These are phyloP conservation scores for Pseudomugil gertrudae DNA, from an alignment of 2,797 vertebrate genomes.

Conservation along the genomic window DNA sequence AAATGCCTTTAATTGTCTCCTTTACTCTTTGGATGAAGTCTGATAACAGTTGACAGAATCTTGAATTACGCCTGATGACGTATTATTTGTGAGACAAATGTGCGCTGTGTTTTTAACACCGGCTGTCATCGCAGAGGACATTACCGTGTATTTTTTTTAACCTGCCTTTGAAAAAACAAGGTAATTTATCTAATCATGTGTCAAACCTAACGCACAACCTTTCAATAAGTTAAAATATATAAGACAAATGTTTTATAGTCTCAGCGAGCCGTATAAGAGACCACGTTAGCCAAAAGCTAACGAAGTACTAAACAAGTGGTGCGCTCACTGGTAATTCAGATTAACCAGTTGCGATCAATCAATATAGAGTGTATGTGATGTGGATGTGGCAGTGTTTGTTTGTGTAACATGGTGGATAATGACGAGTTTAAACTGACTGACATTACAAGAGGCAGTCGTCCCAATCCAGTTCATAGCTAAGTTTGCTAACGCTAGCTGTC, in stretches of 20 bases:
- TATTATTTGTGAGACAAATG: slow-evolving; percentile 61
- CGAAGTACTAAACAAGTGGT: background rate
- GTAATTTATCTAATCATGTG: slow-evolving; percentile 24
- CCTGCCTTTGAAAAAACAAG: slow-evolving; percentile 16
- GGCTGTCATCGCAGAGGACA: slow-evolving; percentile 6
- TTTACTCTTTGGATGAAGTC: background rate
- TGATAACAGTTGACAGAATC: background rate
- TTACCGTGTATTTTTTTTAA: background rate
- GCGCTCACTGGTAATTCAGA: slow-evolving; percentile 7
- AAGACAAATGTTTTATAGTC: background rate
- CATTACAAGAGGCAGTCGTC: background rate
- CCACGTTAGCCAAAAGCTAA: slow-evolving; percentile 27
- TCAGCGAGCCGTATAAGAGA: background rate
- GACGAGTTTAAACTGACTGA: background rate
- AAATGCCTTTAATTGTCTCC: background rate
- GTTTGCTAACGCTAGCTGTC: slow-evolving; percentile 4
- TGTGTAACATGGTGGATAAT: background rate
- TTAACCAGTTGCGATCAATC: background rate
- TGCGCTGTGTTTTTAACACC: slow-evolving; percentile 31
- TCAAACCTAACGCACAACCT: background rate
- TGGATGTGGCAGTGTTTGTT: background rate
- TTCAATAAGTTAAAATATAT: background rate
- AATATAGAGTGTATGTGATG: background rate
- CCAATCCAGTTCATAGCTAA: background rate
- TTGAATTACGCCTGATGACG: slow-evolving; percentile 46